These are phyloP conservation scores for Silurus meridionalis DNA, from an alignment of 2,113 vertebrate species.

Conservation along the genomic window DNA sequence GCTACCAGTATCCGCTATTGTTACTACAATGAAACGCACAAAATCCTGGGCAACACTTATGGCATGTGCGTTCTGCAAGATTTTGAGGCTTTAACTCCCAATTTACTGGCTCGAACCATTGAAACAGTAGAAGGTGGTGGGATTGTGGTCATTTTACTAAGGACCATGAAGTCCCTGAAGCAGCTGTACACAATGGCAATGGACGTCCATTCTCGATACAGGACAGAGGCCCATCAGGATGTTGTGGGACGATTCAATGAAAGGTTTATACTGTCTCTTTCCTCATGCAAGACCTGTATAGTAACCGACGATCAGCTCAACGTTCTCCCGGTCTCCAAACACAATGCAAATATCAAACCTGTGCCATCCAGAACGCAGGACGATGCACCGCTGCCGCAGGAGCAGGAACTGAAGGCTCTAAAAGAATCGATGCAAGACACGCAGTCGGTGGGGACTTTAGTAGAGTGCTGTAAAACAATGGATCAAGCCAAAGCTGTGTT, in stretches of 20 bases:
- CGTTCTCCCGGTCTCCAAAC: slow-evolving; percentile 91
- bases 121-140: slow-evolving; percentile 97
- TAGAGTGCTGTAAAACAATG: slow-evolving; percentile 89
- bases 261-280: slow-evolving; percentile 93
- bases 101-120: slow-evolving; percentile 89
- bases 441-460: slow-evolving; percentile 89
- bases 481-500: slow-evolving; percentile 95
- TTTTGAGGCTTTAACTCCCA: slow-evolving; percentile 95
- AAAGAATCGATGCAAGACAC: slow-evolving; percentile 95
- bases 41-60: slow-evolving; percentile 94
- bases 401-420: slow-evolving; percentile 86
- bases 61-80: slow-evolving; percentile 97
- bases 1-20: slow-evolving; percentile 98
- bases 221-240: slow-evolving; percentile 95
- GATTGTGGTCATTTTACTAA: slow-evolving; percentile 87
- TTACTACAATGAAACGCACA: slow-evolving; percentile 97
- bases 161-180: slow-evolving; percentile 93
- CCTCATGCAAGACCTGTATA: slow-evolving; percentile 91
- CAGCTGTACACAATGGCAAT: slow-evolving; percentile 97
- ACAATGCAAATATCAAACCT: slow-evolving; percentile 83
- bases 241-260: slow-evolving; percentile 96
- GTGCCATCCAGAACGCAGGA: slow-evolving; percentile 88
- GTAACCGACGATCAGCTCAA: slow-evolving; percentile 95
- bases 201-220: slow-evolving; percentile 95
- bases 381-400: slow-evolving; percentile 75